Evolutionary conservation across 2,888 invertebrate species (phyloP).

Genomic region (Nomada ruficornis): DNA sequence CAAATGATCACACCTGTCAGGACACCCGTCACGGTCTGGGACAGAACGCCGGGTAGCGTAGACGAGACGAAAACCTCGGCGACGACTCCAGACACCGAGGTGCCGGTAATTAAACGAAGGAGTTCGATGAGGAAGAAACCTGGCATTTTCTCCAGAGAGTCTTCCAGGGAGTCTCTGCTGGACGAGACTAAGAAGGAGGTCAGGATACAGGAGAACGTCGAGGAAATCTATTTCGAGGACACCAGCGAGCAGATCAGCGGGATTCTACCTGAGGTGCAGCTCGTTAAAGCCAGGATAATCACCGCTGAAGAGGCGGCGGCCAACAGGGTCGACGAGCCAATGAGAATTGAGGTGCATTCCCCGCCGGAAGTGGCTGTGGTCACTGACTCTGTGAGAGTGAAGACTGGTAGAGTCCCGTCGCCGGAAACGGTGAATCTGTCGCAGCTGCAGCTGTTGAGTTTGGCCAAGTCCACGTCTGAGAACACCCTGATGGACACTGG

Average conservation of each 20-base stretch:
- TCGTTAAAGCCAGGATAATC: conserved; percentile 77
- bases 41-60: background rate
- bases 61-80: background rate
- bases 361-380: conserved; percentile 81
- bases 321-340: conserved; percentile 79
- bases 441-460: conserved; percentile 53
- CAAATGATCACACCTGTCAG: background rate
- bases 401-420: conserved; percentile 42
- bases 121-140: conserved; percentile 64
- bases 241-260: conserved; percentile 56
- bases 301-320: conserved; percentile 81
- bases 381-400: conserved; percentile 37
- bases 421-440: conserved; percentile 55
- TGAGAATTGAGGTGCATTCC: conserved; percentile 67
- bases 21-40: background rate
- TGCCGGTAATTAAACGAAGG: conserved; percentile 54
- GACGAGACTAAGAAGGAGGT: conserved; percentile 73
- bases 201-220: conserved; percentile 72
- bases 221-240: conserved; percentile 72
- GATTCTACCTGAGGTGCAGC: conserved; percentile 70
- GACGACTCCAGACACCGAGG: conserved; percentile 12
- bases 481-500: conserved; percentile 64
- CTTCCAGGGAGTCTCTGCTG: conserved; percentile 66
- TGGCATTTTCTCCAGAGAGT: conserved; percentile 63
- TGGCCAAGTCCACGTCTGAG: conserved; percentile 77